Evolutionary conservation across 2,113 vertebrate species (phyloP).

Genomic region (Lichenostomus cassidix): DNA sequence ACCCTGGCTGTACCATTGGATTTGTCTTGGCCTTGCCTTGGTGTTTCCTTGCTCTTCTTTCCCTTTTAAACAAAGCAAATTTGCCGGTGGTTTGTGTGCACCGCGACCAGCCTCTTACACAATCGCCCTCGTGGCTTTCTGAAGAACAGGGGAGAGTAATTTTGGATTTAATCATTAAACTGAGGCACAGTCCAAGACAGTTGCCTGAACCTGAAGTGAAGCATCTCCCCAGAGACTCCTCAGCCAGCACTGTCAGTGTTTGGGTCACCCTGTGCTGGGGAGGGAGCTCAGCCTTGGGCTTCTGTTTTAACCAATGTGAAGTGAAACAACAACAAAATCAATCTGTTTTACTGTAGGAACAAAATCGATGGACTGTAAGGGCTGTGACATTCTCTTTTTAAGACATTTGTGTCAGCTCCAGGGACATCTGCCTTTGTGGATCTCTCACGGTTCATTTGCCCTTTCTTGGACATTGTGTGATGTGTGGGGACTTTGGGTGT

Average conservation of each 20-base stretch:
- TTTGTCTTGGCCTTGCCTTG: neutral
- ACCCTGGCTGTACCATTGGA: neutral
- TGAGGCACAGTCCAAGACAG: neutral
- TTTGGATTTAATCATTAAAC: neutral
- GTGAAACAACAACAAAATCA: neutral
- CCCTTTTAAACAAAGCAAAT: neutral
- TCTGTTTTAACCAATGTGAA: neutral
- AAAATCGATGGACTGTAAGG: too few relatives aligned
- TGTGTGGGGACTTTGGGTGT: neutral
- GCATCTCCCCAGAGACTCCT: neutral
- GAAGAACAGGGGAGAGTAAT: neutral
- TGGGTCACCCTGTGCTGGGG: neutral
- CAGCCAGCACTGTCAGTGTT: accelerated
- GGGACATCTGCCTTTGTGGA: neutral
- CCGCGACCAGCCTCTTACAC: neutral
- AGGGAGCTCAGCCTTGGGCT: neutral
- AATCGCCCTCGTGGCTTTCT: neutral
- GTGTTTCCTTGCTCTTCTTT: neutral
- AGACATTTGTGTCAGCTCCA: neutral
- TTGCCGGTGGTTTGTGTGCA: neutral
- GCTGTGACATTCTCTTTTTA: neutral
- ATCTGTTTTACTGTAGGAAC: neutral
- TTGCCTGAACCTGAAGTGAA: neutral
- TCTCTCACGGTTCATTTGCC: neutral
- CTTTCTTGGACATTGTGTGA: neutral